A percentile compares a stretch with the other conserved stretches of the same genome.
These are phyloP conservation scores for Bruchidius siliquastri DNA, from an alignment of 2,888 invertebrate genomes.

Conservation along the genomic window DNA sequence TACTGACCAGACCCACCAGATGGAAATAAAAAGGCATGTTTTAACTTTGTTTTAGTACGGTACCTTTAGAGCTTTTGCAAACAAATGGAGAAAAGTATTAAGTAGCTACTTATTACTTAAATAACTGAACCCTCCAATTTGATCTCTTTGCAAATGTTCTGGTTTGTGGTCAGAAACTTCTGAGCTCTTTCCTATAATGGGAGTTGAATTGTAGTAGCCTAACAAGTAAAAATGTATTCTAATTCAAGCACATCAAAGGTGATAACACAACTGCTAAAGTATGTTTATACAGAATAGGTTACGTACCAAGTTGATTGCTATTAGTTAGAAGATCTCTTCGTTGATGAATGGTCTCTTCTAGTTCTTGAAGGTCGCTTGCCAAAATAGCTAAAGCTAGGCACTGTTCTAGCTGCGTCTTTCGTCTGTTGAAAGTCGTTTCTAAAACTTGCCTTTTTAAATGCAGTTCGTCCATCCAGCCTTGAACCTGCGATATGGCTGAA, in stretches of 20 bases:
- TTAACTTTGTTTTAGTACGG: not conserved
- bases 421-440: constrained; percentile 62
- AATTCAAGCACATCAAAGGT: no score
- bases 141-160: no score
- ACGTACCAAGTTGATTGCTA: constrained; percentile 55
- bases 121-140: no score
- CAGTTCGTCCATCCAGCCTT: constrained; percentile 68
- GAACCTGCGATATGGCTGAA: constrained; percentile 64
- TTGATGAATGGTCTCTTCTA: constrained; percentile 57
- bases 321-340: constrained; percentile 54
- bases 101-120: no score
- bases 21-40: not conserved
- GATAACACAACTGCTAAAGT: no score
- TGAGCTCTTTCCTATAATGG: no score
- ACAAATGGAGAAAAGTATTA: no score
- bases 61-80: no score
- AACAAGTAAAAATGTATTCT: no score
- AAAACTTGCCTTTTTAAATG: constrained; percentile 70
- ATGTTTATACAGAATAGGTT: no score
- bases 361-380: constrained; percentile 64
- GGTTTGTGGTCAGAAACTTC: no score
- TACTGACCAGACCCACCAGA: not conserved
- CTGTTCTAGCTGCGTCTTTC: constrained; percentile 74
- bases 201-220: no score
- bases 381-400: constrained; percentile 69